Percentiles rank a stretch among this genome's conserved stretches.
phyloP scores from a whole-genome alignment of 1,140 invertebrate species.

The Eciton burchellii region DNA sequence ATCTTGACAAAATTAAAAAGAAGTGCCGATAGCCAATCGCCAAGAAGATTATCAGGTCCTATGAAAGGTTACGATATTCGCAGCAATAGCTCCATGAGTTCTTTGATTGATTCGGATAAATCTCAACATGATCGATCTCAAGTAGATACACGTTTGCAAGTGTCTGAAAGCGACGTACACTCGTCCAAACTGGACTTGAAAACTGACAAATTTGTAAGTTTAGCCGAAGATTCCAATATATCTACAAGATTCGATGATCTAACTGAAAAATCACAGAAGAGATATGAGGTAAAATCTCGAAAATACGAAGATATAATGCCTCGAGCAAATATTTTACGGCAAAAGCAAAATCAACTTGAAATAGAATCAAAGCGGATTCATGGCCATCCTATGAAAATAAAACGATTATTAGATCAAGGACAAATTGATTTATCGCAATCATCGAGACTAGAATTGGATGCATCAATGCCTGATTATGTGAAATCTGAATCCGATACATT shows the following conservation, averaged over 20 bases:
- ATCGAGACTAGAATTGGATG: conserved; percentile 58
- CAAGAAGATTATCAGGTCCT: conserved; percentile 82
- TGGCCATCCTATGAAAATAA: conserved; percentile 55
- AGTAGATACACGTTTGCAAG: conserved; percentile 72
- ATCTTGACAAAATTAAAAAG: conserved; percentile 84
- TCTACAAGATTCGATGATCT: conserved; percentile 58
- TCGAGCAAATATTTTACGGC: conserved; percentile 72
- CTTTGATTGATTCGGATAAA: conserved; percentile 83
- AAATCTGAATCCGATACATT: conserved; percentile 81
- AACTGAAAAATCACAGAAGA: conserved; percentile 64
- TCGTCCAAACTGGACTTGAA: conserved; percentile 70
- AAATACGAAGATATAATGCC: conserved; percentile 85
- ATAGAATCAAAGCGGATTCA: conserved; percentile 70
- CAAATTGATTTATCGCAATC: conserved; percentile 38
- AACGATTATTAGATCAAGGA: conserved; percentile 58
- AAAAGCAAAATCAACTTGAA: conserved; percentile 76
- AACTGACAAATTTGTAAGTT: conserved; percentile 60
- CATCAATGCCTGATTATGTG: conserved; percentile 66
- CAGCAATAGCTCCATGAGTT: conserved; percentile 84
- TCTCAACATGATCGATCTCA: conserved; percentile 82
- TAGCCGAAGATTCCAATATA: conserved; percentile 64
- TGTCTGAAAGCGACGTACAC: conserved; percentile 70
- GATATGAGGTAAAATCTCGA: conserved; percentile 80
- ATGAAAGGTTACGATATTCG: conserved; percentile 85
- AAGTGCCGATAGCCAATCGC: conserved; percentile 83